Evolutionary conservation across 2,113 vertebrate genomes (phyloP).

Genomic region (Taurulus bubalis): DNA sequence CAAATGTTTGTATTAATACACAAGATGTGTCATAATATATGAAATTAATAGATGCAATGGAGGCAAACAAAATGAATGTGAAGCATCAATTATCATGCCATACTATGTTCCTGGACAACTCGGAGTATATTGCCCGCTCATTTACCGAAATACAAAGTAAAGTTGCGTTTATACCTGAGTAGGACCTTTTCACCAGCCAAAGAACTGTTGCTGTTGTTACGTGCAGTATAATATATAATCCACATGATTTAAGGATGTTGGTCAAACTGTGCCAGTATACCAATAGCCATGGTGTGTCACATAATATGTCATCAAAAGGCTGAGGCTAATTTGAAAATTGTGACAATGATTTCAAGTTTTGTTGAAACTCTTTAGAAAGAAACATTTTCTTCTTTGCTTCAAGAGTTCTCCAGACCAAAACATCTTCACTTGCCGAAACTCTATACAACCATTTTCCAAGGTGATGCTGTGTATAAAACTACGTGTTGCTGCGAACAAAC

Average conservation of each 20-base stretch:
- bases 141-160: not conserved
- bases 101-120: no score
- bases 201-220: not conserved
- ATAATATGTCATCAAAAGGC: not conserved
- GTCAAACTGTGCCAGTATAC: not conserved
- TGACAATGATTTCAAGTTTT: not conserved
- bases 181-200: not conserved
- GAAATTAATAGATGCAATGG: not conserved
- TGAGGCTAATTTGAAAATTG: not conserved
- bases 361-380: not conserved
- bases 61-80: no score
- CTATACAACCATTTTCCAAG: not conserved
- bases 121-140: not conserved
- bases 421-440: not conserved
- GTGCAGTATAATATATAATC: not conserved
- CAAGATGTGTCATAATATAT: not conserved
- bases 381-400: not conserved
- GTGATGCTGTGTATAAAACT: constrained; percentile 4
- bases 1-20: not conserved
- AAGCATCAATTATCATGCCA: no score
- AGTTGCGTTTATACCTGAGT: not conserved
- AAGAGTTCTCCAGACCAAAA: constrained; percentile 1
- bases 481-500: constrained; percentile 2
- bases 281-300: not conserved
- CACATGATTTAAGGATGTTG: not conserved